phyloP scores from a whole-genome alignment of 2,888 invertebrate genomes.

The Galerucella pusilla region DNA sequence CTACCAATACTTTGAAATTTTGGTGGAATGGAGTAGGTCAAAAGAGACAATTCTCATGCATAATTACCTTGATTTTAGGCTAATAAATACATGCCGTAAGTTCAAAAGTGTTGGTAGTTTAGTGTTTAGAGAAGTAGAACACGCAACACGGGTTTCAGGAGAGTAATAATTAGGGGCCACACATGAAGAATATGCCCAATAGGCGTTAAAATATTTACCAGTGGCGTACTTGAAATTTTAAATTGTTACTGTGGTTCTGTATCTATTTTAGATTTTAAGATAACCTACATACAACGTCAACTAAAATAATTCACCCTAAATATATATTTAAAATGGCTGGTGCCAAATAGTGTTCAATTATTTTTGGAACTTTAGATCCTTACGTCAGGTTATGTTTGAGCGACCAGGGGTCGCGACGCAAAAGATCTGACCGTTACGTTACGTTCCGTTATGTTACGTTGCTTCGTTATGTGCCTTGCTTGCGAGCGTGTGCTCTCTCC shows the following conservation, averaged over 20 bases:
- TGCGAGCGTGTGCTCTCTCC: too few relatives aligned
- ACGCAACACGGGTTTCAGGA: constrained; percentile 47
- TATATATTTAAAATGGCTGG: too few relatives aligned
- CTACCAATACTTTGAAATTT: neutral
- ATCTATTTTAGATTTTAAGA: too few relatives aligned
- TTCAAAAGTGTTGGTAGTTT: constrained; percentile 38
- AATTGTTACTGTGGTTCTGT: neutral
- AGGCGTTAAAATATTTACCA: constrained; percentile 33
- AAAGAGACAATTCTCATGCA: constrained; percentile 16
- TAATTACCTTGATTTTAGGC: constrained; percentile 46
- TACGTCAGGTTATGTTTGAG: too few relatives aligned
- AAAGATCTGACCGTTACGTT: too few relatives aligned
- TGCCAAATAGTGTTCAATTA: too few relatives aligned
- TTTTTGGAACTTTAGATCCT: too few relatives aligned
- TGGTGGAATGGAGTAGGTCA: neutral
- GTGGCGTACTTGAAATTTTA: constrained; percentile 1
- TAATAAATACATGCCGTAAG: constrained; percentile 38
- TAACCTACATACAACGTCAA: too few relatives aligned
- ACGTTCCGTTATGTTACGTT: too few relatives aligned
- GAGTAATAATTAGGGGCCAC: constrained; percentile 55
- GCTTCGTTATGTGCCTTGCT: too few relatives aligned
- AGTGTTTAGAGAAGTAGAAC: constrained; percentile 42
- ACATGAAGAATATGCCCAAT: constrained; percentile 47
- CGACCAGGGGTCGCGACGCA: too few relatives aligned
- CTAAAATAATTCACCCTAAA: too few relatives aligned